phyloP scores from a whole-genome alignment of 2,113 vertebrate species.

The Loxodonta africana region DNA sequence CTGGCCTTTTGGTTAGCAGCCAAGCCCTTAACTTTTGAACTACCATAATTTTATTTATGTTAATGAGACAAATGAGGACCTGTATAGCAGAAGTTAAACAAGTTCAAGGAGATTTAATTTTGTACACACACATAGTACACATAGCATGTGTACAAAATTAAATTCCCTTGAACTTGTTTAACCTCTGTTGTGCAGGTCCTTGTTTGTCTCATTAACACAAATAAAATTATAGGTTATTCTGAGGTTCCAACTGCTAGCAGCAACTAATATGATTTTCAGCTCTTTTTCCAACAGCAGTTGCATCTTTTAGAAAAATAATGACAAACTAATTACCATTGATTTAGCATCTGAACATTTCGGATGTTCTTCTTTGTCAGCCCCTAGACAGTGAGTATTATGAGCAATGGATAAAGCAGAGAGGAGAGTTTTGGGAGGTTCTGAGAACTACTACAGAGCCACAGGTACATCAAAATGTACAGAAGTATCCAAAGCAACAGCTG shows the following conservation, averaged over 20 bases:
- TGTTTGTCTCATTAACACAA: constrained; percentile 72
- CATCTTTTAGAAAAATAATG: constrained; percentile 60
- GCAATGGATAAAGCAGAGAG: not conserved
- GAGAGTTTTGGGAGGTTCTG: not conserved
- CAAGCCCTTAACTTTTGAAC: not conserved
- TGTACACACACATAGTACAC: not conserved
- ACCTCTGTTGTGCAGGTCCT: constrained; percentile 46
- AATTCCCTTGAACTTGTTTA: constrained; percentile 40
- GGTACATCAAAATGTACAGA: not conserved
- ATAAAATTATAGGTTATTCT: constrained; percentile 66
- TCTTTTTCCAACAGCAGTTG: constrained; percentile 53
- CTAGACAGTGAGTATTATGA: not conserved
- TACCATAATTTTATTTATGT: constrained; percentile 67
- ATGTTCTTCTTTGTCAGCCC: not conserved
- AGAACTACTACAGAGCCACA: not conserved
- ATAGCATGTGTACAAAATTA: constrained; percentile 20
- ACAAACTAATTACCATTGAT: constrained; percentile 59
- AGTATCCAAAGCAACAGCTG: not conserved
- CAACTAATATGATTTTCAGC: constrained; percentile 59
- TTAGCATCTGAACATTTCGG: constrained; percentile 59
- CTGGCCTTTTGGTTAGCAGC: not conserved
- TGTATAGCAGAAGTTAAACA: constrained; percentile 58
- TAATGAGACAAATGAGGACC: constrained; percentile 67
- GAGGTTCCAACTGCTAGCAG: constrained; percentile 40
- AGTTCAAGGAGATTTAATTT: constrained; percentile 52